Conservation (phyloP, 2,888 invertebrate species). For the Eupeodes luniger region DNA sequence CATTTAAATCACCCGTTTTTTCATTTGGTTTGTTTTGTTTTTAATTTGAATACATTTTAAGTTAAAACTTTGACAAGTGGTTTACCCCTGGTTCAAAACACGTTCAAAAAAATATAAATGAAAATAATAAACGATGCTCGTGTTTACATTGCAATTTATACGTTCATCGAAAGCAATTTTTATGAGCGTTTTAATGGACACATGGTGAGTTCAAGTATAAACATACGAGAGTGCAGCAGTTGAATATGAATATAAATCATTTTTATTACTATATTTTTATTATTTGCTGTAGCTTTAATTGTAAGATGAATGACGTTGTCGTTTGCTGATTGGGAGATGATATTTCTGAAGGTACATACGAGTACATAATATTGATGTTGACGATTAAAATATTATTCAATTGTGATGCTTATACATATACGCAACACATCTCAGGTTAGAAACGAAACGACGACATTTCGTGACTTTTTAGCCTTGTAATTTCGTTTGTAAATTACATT, state of each 20-base stretch:
- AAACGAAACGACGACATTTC: constrained; percentile 11
- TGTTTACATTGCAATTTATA: constrained; percentile 43
- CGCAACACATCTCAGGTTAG: background rate
- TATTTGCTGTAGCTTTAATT: constrained; percentile 8
- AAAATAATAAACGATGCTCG: background rate
- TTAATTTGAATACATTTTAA: constrained; percentile 63
- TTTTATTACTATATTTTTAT: constrained; percentile 14
- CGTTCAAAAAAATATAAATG: background rate
- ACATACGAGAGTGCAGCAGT: constrained; percentile 11
- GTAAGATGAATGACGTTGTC: constrained; percentile 30
- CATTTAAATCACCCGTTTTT: constrained; percentile 3
- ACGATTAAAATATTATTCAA: constrained; percentile 13
- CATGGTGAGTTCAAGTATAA: constrained; percentile 63
- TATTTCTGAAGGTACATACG: background rate
- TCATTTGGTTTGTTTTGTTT: background rate
- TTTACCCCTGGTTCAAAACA: constrained; percentile 40
- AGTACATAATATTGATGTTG: background rate
- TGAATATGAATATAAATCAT: constrained; percentile 43
- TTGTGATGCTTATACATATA: background rate
- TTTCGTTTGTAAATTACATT: background rate
- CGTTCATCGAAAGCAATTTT: constrained; percentile 60
- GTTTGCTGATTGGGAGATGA: background rate
- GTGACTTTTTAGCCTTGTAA: constrained; percentile 35
- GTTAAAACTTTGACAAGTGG: constrained; percentile 71
- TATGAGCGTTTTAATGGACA: constrained; percentile 61